Evolutionary conservation across 1,140 invertebrate species (phyloP).

Genomic region (Luehdorfia chinensis): DNA sequence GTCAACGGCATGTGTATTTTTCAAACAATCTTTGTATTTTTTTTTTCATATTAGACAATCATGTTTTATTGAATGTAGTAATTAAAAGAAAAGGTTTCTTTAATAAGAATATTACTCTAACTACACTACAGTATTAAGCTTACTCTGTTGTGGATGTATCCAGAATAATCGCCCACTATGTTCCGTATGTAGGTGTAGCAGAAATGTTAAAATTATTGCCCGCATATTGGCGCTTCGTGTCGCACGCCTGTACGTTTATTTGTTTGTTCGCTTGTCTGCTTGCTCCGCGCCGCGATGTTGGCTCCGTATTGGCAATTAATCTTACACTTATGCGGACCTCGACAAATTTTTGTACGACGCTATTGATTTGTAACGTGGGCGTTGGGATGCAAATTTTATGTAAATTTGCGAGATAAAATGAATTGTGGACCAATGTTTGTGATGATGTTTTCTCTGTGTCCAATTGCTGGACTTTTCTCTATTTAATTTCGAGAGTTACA

Average conservation of each 20-base stretch:
- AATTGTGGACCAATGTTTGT: neutral
- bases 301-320: conserved; percentile 58
- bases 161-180: conserved; percentile 38
- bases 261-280: conserved; percentile 21
- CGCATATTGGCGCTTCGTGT: conserved; percentile 55
- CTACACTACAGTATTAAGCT: no score
- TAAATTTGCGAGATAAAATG: conserved; percentile 1
- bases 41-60: no score
- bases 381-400: conserved; percentile 7
- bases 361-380: conserved; percentile 15
- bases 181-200: conserved; percentile 60
- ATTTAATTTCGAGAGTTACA: no score
- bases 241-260: conserved; percentile 34
- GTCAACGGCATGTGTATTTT: no score
- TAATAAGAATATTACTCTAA: no score
- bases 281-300: conserved; percentile 26
- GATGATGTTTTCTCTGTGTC: no score
- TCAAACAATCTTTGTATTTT: no score
- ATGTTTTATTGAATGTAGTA: no score
- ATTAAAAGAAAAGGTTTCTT: no score
- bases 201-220: conserved; percentile 62
- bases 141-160: conserved; percentile 9
- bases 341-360: conserved; percentile 6
- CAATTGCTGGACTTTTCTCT: no score
- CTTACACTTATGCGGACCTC: conserved; percentile 26